phyloP scores from a whole-genome alignment of 2,888 invertebrate genomes.

The Prosapia bicincta region DNA sequence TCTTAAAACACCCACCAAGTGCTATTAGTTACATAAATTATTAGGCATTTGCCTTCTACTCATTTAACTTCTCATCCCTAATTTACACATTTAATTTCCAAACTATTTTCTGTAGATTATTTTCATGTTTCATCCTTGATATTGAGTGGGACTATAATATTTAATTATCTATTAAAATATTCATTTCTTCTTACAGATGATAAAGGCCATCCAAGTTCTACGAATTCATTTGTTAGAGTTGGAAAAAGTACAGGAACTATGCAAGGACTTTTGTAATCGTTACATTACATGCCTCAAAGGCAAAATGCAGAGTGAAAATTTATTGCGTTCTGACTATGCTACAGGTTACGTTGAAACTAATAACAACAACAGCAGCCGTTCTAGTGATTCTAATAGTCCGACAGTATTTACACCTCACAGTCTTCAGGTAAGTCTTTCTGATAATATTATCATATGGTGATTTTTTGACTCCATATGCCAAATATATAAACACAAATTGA shows the following conservation, averaged over 20 bases:
- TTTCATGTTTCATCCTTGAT: too few species aligned
- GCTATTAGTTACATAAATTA: too few species aligned
- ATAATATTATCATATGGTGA: too few species aligned
- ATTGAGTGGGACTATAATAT: too few species aligned
- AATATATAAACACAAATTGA: too few species aligned
- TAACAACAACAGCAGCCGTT: slow-evolving; percentile 41
- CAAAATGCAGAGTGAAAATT: slow-evolving; percentile 86
- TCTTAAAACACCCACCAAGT: too few species aligned
- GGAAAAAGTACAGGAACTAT: slow-evolving; percentile 92
- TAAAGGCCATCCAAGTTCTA: slow-evolving; percentile 84
- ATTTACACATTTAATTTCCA: too few species aligned
- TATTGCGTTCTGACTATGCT: slow-evolving; percentile 75
- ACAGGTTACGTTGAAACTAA: slow-evolving; percentile 43
- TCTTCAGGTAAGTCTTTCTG: slow-evolving; percentile 41
- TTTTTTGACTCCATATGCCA: too few species aligned
- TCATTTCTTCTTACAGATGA: slow-evolving; percentile 58
- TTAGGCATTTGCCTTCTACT: too few species aligned
- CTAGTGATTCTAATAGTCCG: slow-evolving; percentile 42
- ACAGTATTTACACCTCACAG: slow-evolving; percentile 41
- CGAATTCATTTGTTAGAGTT: slow-evolving; percentile 88
- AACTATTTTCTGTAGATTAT: too few species aligned
- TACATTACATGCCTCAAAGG: slow-evolving; percentile 89
- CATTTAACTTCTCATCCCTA: too few species aligned
- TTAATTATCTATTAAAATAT: too few species aligned
- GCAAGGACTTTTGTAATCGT: slow-evolving; percentile 91